These are phyloP conservation scores for Drosophila ercepeae DNA, from an alignment of 1,140 invertebrate species.

Conservation along the genomic window DNA sequence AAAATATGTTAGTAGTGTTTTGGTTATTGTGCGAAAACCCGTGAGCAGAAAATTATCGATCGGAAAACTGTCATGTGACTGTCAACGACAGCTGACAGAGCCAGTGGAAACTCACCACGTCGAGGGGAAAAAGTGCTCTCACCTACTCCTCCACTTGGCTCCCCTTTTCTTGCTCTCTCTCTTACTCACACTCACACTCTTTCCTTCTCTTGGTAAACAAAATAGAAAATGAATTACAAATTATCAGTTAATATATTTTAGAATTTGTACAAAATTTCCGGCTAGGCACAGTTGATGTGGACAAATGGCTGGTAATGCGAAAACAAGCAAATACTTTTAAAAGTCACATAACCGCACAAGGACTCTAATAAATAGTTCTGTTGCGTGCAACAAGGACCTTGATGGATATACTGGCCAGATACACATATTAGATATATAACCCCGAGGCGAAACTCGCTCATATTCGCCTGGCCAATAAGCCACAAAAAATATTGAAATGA, in stretches of 20 bases:
- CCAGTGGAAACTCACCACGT: slow-evolving; percentile 54
- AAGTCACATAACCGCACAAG: slow-evolving; percentile 38
- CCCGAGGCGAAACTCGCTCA: slow-evolving; percentile 58
- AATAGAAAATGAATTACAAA: slow-evolving; percentile 29
- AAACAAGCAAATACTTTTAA: slow-evolving; percentile 17
- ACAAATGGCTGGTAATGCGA: slow-evolving; percentile 21
- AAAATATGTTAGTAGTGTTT: slow-evolving; percentile 59
- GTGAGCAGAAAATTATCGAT: slow-evolving; percentile 80
- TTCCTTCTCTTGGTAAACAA: slow-evolving; percentile 64
- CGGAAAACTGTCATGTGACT: slow-evolving; percentile 79
- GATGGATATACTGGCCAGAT: slow-evolving; percentile 55
- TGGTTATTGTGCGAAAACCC: slow-evolving; percentile 61
- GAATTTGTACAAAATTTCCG: neutral
- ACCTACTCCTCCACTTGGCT: slow-evolving; percentile 16
- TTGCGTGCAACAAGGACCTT: slow-evolving; percentile 73
- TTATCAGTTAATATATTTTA: slow-evolving; percentile 39
- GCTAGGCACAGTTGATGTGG: slow-evolving; percentile 21
- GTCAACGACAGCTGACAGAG: slow-evolving; percentile 72
- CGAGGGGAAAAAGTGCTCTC: neutral
- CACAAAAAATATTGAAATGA: slow-evolving; percentile 34
- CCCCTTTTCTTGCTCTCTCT: slow-evolving; percentile 5
- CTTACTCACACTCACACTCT: neutral
- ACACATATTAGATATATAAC: slow-evolving; percentile 17
- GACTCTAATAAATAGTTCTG: slow-evolving; percentile 64
- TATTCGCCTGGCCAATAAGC: slow-evolving; percentile 45